Evolutionary conservation across 1,140 invertebrate species (phyloP), one percentile per base, ranked within the genome.

Genomic region (Phymastichus coffea): DNA sequence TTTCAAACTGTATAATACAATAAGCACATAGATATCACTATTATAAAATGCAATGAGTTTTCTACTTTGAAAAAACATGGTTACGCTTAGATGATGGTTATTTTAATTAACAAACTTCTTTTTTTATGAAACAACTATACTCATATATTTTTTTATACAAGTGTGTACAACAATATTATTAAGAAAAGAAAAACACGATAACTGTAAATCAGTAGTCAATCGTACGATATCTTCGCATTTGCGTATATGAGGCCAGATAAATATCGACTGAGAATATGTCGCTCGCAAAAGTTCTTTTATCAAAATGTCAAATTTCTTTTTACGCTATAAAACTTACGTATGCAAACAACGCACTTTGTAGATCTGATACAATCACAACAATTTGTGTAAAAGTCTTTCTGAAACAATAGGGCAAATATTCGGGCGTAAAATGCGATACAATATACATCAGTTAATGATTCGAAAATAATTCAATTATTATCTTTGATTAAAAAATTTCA

Each of bases 1-100:
- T 70, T 74, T 66, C 67, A 73, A 69, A 71, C 67, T 74, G 75
- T 76, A 72, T 74, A 74, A 71, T 78, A 76, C 70, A 76, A 68
- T 74, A 76, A 78, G 73, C 74, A 76, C 70, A 71, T 73, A 66
- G 55, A 69, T 74, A 74, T 72, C 69, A 69, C 67, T 75, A 72
- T 74, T 65, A 70, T 70, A 74, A 67, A 75, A 69, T 73, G 70
- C 65, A 71, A 72, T 69, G 68, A 64, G 67, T 38, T 72, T 57
- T 57, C 61, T 67, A 72, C 64, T 49, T 68, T 63, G 57, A 63
- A 69, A 70, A 68, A 25, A 61, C 48, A 55, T 62, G 63, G 43
- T 71, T 71, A 72, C 62, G 61, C 65, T 61, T 66, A 53, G 53
- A 41, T 59, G 44, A 46, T 64, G 66, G n/a, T 74, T 76, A 74